Evolutionary conservation across 2,797 vertebrate species (phyloP), one percentile per base, ranked within the genome.

Genomic region (Fistularia tabacaria): DNA sequence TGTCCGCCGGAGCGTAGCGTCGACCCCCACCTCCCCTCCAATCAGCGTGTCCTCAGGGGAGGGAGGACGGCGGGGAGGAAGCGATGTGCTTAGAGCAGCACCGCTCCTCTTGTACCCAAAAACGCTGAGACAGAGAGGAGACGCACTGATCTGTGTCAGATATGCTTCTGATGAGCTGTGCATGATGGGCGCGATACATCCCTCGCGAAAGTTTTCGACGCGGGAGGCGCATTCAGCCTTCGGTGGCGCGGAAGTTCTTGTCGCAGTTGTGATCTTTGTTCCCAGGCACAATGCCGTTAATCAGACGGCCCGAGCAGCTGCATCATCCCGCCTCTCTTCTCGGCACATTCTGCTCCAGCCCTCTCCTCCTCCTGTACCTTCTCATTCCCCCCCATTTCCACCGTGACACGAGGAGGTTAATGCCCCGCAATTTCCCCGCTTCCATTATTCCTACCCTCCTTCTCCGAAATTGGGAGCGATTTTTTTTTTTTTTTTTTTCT

Each of bases 61-160:
- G 49, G 38, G 53, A 53, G 56, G 67, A 62, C 61, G 51, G 62
- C 37, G 53, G 57, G 37, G 49, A 44, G 66, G 25, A 3, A 73
- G 69, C 49, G 56, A 84, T 85, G 54, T 88, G 85, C 88, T 89
- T 84, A 84, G 79, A 79, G 79, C 83, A 88, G 85, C 85, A 86
- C 45, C 45, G 80, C 61, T 54, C 56, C 71, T 56, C 74, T 60
- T 66, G 74, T 79, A 56, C 64, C 38, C 6, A 74, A 88, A 90
- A 84, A 66, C 61, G 86, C 89, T 89, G 87, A 90, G 83, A 79
- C 80, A 82, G 89, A 85, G 60, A 77, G 54, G 80, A 72, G 74
- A 84, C 38, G 80, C 79, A 38, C 74, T 88, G 84, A 86, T 87
- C 79, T 87, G 87, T 87, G 85, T 76, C 83, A 83, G 84, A 87